These are phyloP conservation scores for Glyphotaelius pellucidus DNA, from an alignment of 2,888 invertebrate genomes.

Conservation along the genomic window DNA sequence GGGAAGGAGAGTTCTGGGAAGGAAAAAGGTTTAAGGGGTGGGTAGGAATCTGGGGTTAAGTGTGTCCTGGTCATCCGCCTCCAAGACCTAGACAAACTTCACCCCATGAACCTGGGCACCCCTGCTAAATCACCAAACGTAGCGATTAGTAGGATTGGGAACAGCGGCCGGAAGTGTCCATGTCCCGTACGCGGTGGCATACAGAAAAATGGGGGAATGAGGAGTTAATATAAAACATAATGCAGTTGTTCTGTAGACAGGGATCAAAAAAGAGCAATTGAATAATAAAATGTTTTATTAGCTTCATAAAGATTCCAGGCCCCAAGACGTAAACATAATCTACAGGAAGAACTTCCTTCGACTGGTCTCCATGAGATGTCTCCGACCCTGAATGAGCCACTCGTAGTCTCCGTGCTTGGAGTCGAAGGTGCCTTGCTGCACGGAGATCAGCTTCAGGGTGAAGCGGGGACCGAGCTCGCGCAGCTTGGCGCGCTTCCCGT, in stretches of 20 bases:
- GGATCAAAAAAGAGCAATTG: background rate
- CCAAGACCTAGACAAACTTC: too few relatives aligned
- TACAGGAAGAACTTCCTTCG: conserved; percentile 95
- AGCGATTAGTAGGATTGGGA: too few relatives aligned
- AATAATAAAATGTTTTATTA: conserved; percentile 20
- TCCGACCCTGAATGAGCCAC: conserved; percentile 93
- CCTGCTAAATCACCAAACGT: too few relatives aligned
- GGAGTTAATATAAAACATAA: background rate
- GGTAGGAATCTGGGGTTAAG: too few relatives aligned
- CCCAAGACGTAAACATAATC: conserved; percentile 54
- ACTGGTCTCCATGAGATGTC: conserved; percentile 96
- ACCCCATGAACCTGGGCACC: too few relatives aligned
- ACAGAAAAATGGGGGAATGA: too few relatives aligned
- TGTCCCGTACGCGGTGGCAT: too few relatives aligned
- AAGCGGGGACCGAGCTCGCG: conserved; percentile 98
- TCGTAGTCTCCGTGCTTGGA: conserved; percentile 97
- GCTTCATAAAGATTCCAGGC: background rate
- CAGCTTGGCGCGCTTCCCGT: conserved; percentile 85
- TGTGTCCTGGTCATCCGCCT: too few relatives aligned
- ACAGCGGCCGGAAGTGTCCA: too few relatives aligned
- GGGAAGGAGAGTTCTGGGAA: too few relatives aligned
- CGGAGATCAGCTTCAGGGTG: conserved; percentile 92
- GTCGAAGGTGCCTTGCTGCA: conserved; percentile 98
- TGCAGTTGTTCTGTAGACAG: background rate
- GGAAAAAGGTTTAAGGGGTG: too few relatives aligned